phyloP scores from a whole-genome alignment of 2,888 invertebrate species.

The Thereva unica region DNA sequence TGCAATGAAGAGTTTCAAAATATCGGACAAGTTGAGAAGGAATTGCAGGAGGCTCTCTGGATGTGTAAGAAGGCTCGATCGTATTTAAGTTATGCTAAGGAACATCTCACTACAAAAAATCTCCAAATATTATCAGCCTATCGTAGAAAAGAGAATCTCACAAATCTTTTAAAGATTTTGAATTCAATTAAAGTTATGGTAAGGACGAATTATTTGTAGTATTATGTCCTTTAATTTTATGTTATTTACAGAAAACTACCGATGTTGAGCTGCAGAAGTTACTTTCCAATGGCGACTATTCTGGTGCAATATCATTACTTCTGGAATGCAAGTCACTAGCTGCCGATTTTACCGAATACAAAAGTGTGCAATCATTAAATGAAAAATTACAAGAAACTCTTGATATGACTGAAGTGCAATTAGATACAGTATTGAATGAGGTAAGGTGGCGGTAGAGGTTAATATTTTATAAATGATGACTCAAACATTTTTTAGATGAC shows the following conservation, averaged over 20 bases:
- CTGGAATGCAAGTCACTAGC: constrained; percentile 87
- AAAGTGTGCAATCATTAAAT: constrained; percentile 86
- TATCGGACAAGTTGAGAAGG: constrained; percentile 71
- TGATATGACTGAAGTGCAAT: constrained; percentile 86
- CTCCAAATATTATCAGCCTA: constrained; percentile 91
- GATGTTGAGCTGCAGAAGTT: constrained; percentile 82
- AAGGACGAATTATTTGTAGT: constrained; percentile 42
- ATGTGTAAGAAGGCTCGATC: constrained; percentile 74
- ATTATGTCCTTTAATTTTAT: constrained; percentile 9
- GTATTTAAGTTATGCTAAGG: constrained; percentile 75
- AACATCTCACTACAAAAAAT: constrained; percentile 82
- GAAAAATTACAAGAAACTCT: constrained; percentile 88
- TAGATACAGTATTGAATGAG: constrained; percentile 84
- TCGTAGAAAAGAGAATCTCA: constrained; percentile 81
- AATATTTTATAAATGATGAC: not conserved
- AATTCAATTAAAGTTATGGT: constrained; percentile 76
- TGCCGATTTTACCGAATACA: constrained; percentile 80
- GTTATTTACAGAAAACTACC: constrained; percentile 69
- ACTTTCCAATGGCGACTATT: constrained; percentile 82
- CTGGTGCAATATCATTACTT: constrained; percentile 86
- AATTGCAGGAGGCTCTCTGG: constrained; percentile 69
- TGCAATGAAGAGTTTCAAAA: constrained; percentile 85
- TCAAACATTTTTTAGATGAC: constrained; percentile 50
- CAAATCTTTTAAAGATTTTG: constrained; percentile 77
- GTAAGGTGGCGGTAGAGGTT: constrained; percentile 53